Evolutionary conservation across 2,797 vertebrate genomes (phyloP).

Genomic region (Allenopithecus nigroviridis): DNA sequence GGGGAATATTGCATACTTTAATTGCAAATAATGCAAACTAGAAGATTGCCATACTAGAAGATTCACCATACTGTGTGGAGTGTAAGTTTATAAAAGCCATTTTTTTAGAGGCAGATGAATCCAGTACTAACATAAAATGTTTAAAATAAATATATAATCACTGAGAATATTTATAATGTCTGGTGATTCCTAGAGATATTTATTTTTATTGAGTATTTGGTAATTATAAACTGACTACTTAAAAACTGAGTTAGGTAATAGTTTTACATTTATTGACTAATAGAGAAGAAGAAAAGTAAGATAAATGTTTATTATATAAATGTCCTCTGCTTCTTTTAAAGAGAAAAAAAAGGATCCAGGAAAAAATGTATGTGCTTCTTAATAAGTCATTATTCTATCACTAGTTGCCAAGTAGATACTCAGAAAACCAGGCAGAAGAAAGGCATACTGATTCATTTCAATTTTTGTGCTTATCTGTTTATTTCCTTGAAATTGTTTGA

Average conservation of each 20-base stretch:
- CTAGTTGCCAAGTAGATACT: not conserved
- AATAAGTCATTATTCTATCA: not conserved
- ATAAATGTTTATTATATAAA: not conserved
- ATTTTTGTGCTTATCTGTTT: slow-evolving; percentile 47
- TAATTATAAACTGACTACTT: not conserved
- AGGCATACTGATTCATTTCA: slow-evolving; percentile 18
- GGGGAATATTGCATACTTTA: not conserved
- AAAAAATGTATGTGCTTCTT: not conserved
- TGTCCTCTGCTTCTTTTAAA: not conserved
- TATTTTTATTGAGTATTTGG: slow-evolving; percentile 33
- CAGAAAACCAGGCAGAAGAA: slow-evolving; percentile 11
- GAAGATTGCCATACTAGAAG: not conserved
- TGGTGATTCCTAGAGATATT: not conserved
- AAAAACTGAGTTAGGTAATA: not conserved
- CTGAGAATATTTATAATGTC: not conserved
- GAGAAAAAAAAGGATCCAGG: not conserved
- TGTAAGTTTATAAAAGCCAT: not conserved
- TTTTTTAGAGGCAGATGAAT: slow-evolving; percentile 1
- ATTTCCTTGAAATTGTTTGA: slow-evolving; percentile 59
- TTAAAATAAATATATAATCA: not conserved
- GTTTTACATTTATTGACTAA: slow-evolving; percentile 13
- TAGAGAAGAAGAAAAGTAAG: not conserved
- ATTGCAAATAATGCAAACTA: slow-evolving; percentile 35
- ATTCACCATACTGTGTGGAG: not conserved
- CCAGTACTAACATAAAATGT: not conserved